A percentile compares a stretch with the other conserved stretches of the same genome.
phyloP scores from a whole-genome alignment of 2,888 invertebrate genomes.

The Cosmopolites sordidus region DNA sequence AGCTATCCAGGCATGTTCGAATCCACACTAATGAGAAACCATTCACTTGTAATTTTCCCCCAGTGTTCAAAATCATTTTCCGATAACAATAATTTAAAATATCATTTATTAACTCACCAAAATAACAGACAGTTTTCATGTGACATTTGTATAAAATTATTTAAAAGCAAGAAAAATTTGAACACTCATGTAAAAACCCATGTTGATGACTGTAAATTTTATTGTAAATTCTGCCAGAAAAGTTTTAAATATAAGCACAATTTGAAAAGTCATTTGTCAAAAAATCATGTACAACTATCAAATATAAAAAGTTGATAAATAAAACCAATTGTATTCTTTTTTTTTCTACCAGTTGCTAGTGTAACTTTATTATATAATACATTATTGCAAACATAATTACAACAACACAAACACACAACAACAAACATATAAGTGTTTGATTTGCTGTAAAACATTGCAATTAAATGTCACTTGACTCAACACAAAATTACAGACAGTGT shows the following conservation, averaged over 20 bases:
- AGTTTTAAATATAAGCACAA: conserved; percentile 44
- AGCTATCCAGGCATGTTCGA: conserved; percentile 44
- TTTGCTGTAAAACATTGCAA: conserved; percentile 44
- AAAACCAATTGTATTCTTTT: too few relatives aligned
- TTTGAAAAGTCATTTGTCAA: conserved; percentile 37
- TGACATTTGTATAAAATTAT: conserved; percentile 39
- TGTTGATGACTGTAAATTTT: conserved; percentile 33
- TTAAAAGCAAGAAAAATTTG: conserved; percentile 41
- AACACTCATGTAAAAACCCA: conserved; percentile 42
- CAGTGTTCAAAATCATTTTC: conserved; percentile 44
- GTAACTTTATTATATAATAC: too few relatives aligned
- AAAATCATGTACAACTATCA: neutral
- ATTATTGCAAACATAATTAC: too few relatives aligned
- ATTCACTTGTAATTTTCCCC: conserved; percentile 39
- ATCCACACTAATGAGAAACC: conserved; percentile 46
- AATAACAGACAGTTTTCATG: conserved; percentile 39
- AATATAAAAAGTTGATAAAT: too few relatives aligned
- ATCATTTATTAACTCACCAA: conserved; percentile 43
- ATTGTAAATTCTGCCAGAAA: conserved; percentile 41
- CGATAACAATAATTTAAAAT: conserved; percentile 46
- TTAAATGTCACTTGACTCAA: conserved; percentile 43
- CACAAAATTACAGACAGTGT: conserved; percentile 40
- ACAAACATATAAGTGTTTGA: conserved; percentile 42
- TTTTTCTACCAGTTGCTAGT: too few relatives aligned
- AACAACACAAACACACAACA: conserved; percentile 43